Percentiles rank a stretch among this genome's conserved stretches.
These are phyloP conservation scores for Micropoecilia bifurca DNA, from an alignment of 2,797 vertebrate genomes.

Conservation along the genomic window DNA sequence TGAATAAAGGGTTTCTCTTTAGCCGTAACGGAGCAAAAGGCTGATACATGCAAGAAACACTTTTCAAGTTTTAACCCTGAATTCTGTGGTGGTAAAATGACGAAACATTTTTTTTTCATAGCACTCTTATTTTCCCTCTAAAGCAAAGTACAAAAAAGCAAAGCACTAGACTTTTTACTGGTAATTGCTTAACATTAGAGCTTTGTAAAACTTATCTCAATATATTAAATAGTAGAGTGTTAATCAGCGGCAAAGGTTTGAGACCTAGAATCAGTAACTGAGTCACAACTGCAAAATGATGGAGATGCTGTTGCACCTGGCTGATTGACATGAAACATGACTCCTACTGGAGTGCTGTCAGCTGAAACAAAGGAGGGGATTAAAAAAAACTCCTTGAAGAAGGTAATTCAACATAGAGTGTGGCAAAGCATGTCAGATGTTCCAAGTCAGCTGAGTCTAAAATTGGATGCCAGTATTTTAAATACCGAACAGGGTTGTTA, in stretches of 20 bases:
- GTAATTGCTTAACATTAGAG: not conserved
- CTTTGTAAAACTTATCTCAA: not conserved
- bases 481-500: not conserved
- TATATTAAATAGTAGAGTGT: not conserved
- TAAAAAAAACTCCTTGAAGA: not conserved
- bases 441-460: conserved; percentile 3
- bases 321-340: not conserved
- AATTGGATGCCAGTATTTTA: conserved; percentile 1
- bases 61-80: too few species aligned
- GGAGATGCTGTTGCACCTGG: not conserved
- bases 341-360: not conserved
- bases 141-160: not conserved
- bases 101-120: not conserved
- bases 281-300: not conserved
- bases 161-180: not conserved
- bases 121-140: not conserved
- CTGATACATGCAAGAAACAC: too few species aligned
- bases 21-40: too few species aligned
- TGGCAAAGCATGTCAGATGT: not conserved
- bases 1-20: not conserved
- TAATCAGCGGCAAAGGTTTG: not conserved
- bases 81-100: not conserved
- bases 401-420: not conserved
- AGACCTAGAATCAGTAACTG: not conserved
- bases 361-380: not conserved